A percentile compares a stretch with the other conserved stretches of the same genome.
These are phyloP conservation scores for Ochotona princeps DNA, from an alignment of 2,113 vertebrate genomes.

Conservation along the genomic window DNA sequence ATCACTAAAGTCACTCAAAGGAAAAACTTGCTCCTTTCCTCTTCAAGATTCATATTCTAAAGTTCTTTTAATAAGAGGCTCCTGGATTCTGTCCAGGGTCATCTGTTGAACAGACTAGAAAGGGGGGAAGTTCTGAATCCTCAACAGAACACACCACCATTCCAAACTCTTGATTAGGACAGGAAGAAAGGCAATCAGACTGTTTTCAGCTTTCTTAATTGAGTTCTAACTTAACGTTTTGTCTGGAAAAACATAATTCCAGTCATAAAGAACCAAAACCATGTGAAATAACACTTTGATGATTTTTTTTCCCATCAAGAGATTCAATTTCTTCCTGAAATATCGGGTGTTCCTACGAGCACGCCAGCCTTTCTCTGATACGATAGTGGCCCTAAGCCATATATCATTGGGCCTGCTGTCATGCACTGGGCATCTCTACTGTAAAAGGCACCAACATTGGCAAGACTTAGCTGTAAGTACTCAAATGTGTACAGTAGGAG, in stretches of 20 bases:
- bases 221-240: constrained; percentile 64
- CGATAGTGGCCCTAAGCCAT: background rate
- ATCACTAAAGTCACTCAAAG: background rate
- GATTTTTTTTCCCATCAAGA: background rate
- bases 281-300: constrained; percentile 30
- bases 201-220: constrained; percentile 57
- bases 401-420: background rate
- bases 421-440: background rate
- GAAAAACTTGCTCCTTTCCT: background rate
- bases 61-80: background rate
- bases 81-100: background rate
- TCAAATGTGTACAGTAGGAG: background rate
- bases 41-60: background rate
- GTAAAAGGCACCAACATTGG: background rate
- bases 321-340: constrained; percentile 54
- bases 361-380: background rate
- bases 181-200: background rate
- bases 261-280: constrained; percentile 20
- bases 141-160: background rate
- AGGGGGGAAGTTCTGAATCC: background rate
- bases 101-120: background rate
- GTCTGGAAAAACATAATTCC: constrained; percentile 32
- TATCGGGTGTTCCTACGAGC: background rate
- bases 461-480: background rate
- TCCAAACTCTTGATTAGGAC: background rate